Evolutionary conservation across 2,888 invertebrate genomes (phyloP).

Genomic region (Xestia c-nigrum): DNA sequence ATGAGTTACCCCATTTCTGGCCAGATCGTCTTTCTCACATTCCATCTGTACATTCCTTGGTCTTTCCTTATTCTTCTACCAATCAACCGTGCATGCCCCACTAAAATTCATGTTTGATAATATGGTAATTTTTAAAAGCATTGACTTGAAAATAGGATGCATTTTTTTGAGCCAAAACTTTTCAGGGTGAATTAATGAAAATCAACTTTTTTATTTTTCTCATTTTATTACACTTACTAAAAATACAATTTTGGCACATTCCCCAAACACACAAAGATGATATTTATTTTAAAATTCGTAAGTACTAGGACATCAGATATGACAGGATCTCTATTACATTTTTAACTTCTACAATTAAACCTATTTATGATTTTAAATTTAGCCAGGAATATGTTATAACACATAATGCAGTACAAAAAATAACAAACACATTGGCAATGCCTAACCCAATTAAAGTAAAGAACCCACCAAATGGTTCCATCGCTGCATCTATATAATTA

Average conservation of each 20-base stretch:
- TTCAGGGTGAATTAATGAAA: neutral
- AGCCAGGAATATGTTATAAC: neutral
- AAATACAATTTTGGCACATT: conserved; percentile 14
- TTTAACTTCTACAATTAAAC: neutral
- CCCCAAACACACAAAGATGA: conserved; percentile 5
- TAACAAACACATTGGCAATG: neutral
- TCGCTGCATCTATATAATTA: neutral
- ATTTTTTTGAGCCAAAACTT: neutral
- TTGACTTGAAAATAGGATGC: neutral
- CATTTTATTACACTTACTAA: neutral
- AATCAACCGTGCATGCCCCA: too few species aligned
- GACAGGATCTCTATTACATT: neutral
- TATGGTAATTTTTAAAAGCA: neutral
- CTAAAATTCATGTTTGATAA: neutral
- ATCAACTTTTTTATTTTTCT: neutral
- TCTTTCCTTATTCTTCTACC: too few species aligned
- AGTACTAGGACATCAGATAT: neutral
- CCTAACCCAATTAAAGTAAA: neutral
- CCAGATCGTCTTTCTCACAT: neutral
- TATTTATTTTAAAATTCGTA: neutral
- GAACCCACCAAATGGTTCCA: neutral
- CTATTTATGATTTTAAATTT: neutral
- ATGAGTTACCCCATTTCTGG: neutral
- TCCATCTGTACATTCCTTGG: neutral
- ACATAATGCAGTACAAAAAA: neutral